Base-by-base conservation (phyloP, 2,797 vertebrate genomes). In the Taeniopygia guttata region DNA sequence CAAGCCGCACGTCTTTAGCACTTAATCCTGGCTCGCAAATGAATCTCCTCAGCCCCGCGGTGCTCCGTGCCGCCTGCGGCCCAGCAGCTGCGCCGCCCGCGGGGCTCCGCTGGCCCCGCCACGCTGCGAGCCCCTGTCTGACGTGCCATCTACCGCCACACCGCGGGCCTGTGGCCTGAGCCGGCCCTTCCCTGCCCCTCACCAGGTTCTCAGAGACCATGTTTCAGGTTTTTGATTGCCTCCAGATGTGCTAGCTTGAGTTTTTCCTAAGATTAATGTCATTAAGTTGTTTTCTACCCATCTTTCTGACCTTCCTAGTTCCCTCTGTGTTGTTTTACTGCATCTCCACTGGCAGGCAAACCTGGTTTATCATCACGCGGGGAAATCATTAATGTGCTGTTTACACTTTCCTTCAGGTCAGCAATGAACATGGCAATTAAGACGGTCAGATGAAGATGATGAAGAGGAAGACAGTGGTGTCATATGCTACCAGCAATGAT, bases 1-100 rank as follows among this genome's bases (percentile, higher is more conserved):
- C 87, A 86, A 91, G 81, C 58, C 64, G 66, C 72, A 84, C 87
- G 86, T 86, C 90, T 94, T 96, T 73, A 96, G 94, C 93, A 73
- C 79, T 91, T 95, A 93, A 96, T 95, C 89, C 87, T 89, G 56
- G 46, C 46, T 95, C 77, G 56, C 80, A 92, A 92, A 92, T 87
- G 75, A 90, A 94, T 91, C 91, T 95, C 43, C 45, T 83, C 5
- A 40, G 56, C 73, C 78, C 58, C 3, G 2, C 6, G 38, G 85
- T 62, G 13, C 30, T n/a, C n/a, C n/a, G n/a, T n/a, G 62, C 42
- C 1, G 5, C 74, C 43, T 76, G 64, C 92, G 10, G 6, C 81
- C 91, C 46, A 12, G 40, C 66, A 22, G 56, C 15, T 46, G 54
- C n/a, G n/a, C n/a, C n/a, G n/a, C n/a, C n/a, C n/a, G n/a, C n/a